Base-by-base conservation (phyloP, 2,797 vertebrate species). In the Lateolabrax maculatus region DNA sequence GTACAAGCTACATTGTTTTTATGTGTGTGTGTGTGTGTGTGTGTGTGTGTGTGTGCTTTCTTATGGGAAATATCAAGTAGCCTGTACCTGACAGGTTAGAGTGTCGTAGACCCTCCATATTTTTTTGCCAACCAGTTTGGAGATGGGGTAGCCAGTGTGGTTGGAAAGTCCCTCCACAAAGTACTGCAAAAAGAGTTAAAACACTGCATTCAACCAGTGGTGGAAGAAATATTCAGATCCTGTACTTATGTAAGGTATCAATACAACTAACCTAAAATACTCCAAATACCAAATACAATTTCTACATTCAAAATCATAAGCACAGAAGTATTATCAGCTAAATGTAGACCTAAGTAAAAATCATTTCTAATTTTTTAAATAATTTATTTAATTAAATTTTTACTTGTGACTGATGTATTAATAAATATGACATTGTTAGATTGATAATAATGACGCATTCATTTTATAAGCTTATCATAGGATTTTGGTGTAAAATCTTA, bases 21-120 rank as follows among this genome's bases (percentile, higher is more conserved):
- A n/a, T 25, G 29, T 46, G 39, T 78, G 63, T 19, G 27, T 23
- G n/a, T 25, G 29, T 46, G 39, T 78, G 63, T 19, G 27, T 23
- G n/a, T 37, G 25, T 27, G 34, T 56, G 46, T 66, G 8, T 27
- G 15, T 36, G 18, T 13, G 51, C 12, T 67, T 37, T 10, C 9
- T n/a, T n/a, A n/a, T 63, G 75, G 23, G 6, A 11, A 55, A 53
- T n/a, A 58, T 27, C 5, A 19, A 41, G 1, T 3, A 27, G n/a
- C n/a, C n/a, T n/a, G n/a, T 96, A 97, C 97, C 97, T 98, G 96
- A 87, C 97, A 97, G 72, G 86, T 91, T 0, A 98, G 95, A 29
- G 97, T 96, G 85, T 98, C 97, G 0, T 97, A 96, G 21, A 94
- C 93, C 84, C 94, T 94, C 97, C 97, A 97, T 39, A 97, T 92